Evolutionary conservation across 2,888 invertebrate species (phyloP), one percentile per base, ranked within the genome.

Genomic region (Mamestra brassicae): DNA sequence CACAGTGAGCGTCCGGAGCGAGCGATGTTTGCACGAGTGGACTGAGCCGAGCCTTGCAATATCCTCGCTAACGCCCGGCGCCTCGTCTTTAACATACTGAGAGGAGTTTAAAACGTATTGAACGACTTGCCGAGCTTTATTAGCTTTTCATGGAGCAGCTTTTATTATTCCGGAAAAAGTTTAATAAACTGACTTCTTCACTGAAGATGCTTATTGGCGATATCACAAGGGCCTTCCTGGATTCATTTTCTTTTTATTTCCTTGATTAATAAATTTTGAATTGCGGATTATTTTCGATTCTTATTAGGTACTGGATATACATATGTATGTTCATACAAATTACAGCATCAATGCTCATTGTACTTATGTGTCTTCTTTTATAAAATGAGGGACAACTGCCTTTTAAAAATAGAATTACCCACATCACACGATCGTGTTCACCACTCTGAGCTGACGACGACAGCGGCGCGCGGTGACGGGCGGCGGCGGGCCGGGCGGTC

Each of bases 11-110:
- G 17, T 7, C 47, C 15, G 61, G 52, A 71, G 58, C 64, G 52
- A 60, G 63, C 75, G 45, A 67, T 73, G 72, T 86, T 71, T 76
- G 85, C 78, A 73, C 78, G 81, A 73, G 64, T 74, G 87, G 71
- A 70, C 78, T 38, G 74, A 65, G 60, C 54, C 71, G 45, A 69
- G 58, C 36, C 63, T 54, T 52, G 62, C 74, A 86, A 86, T 84
- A 84, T 86, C 74, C 74, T 73, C 52, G 52, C 69, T 52, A 63
- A 55, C 70, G 76, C 36, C 15, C n/a, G 45, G 38, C 60, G 52
- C 65, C 58, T 61, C 68, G 69, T n/a, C 70, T 78, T 70, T 66
- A 80, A 76, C 78, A 71, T 81, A 81, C 63, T 71, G 71, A 71
- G 71, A 55, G 54, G 45, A 65, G 65, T 76, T 80, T 65, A 54